Conservation (phyloP, 2,888 invertebrate species). For the Apotomis turbidana region DNA sequence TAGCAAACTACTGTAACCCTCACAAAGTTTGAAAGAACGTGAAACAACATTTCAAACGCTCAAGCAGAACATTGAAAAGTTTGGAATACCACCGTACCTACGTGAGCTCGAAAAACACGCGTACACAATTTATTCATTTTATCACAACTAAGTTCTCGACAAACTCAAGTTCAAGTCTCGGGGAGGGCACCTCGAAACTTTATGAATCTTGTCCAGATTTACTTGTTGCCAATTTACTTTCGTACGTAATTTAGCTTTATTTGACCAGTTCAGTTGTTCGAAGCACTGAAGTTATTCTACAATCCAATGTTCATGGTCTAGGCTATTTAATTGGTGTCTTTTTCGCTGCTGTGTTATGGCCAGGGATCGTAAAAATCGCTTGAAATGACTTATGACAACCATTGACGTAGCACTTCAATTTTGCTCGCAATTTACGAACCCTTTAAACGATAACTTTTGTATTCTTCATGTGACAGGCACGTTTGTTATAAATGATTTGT, state of each 20-base stretch:
- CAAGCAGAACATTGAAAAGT: background rate
- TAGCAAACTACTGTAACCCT: too few species aligned
- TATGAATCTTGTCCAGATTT: slow-evolving; percentile 28
- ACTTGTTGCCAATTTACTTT: slow-evolving; percentile 29
- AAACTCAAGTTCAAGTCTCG: slow-evolving; percentile 1
- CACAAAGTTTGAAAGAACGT: too few species aligned
- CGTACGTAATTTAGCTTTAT: slow-evolving; percentile 27
- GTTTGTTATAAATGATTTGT: too few species aligned
- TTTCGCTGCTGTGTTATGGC: too few species aligned
- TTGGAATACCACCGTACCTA: background rate
- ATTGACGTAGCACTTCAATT: too few species aligned
- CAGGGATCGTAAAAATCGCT: too few species aligned
- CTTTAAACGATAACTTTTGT: too few species aligned
- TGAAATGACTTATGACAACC: too few species aligned
- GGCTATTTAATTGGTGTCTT: background rate
- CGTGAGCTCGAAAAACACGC: slow-evolving; percentile 26
- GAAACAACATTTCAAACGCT: too few species aligned
- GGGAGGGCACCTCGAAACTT: slow-evolving; percentile 25
- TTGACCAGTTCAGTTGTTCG: slow-evolving; percentile 9
- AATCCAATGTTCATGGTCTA: too few species aligned
- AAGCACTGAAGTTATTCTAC: background rate
- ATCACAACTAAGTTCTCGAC: slow-evolving; percentile 11
- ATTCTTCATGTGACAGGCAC: too few species aligned
- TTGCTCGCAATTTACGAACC: too few species aligned
- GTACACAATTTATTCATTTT: slow-evolving; percentile 19